These are phyloP conservation scores for Micronycteris hirsuta DNA, from an alignment of 2,113 vertebrate genomes.

Conservation along the genomic window DNA sequence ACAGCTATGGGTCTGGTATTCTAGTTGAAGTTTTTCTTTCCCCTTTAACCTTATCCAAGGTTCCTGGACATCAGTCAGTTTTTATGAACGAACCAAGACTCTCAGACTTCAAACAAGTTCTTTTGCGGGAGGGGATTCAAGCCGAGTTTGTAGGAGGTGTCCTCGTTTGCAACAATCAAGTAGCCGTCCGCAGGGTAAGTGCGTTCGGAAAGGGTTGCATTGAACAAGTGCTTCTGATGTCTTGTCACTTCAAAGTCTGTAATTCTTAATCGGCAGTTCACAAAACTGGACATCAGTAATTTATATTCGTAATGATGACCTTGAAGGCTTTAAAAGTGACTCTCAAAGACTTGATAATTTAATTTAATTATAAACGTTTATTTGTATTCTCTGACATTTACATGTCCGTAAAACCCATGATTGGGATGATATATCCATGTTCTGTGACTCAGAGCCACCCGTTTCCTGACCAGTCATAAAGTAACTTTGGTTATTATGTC, in stretches of 20 bases:
- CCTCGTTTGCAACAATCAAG: constrained; percentile 97
- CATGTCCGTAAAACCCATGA: constrained; percentile 39
- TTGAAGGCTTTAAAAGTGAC: not conserved
- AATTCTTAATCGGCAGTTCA: not conserved
- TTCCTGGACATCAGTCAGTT: constrained; percentile 95
- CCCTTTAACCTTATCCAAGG: constrained; percentile 78
- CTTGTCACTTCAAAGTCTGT: not conserved
- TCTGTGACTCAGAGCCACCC: constrained; percentile 10
- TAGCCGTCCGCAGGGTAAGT: constrained; percentile 98
- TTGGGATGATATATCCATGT: not conserved
- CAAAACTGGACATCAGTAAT: constrained; percentile 6
- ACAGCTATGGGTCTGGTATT: not conserved
- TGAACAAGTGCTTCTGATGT: not conserved
- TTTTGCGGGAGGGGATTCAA: constrained; percentile 96
- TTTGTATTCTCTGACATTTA: constrained; percentile 37
- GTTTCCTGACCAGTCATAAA: constrained; percentile 25
- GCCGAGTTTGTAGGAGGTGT: constrained; percentile 99
- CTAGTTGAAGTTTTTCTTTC: not conserved
- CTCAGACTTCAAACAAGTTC: constrained; percentile 99
- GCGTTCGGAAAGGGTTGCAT: not conserved
- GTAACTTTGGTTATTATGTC: constrained; percentile 34
- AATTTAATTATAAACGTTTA: constrained; percentile 37
- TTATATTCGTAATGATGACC: constrained; percentile 14
- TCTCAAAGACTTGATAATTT: not conserved
- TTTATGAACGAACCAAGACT: constrained; percentile 99